Conservation (phyloP, 2,888 invertebrate species). For the Erebia palarica region DNA sequence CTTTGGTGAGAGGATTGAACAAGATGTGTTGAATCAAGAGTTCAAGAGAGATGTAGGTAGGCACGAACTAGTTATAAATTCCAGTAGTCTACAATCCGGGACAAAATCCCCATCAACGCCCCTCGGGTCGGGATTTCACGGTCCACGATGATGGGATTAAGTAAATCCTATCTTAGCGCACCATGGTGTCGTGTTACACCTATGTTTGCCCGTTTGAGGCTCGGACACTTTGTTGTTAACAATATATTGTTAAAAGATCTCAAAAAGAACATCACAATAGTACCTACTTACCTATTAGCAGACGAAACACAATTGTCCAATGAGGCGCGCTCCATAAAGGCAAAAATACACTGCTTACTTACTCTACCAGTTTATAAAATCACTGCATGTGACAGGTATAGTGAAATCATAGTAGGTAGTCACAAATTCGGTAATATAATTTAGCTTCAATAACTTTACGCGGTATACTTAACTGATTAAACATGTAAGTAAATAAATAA, state of each 20-base stretch:
- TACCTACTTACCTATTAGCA: neutral
- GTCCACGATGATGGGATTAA: conserved; percentile 43
- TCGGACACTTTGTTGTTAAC: conserved; percentile 29
- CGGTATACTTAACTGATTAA: too few relatives aligned
- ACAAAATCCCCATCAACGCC: conserved; percentile 27
- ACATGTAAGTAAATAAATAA: too few relatives aligned
- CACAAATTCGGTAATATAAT: too few relatives aligned
- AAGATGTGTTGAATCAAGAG: too few relatives aligned
- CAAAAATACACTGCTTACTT: too few relatives aligned
- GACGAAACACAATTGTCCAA: neutral
- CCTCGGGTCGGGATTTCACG: conserved; percentile 39
- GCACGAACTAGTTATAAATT: conserved; percentile 14
- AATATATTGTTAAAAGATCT: conserved; percentile 14
- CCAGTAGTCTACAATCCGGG: conserved; percentile 26
- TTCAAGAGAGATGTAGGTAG: neutral
- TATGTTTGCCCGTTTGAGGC: conserved; percentile 24
- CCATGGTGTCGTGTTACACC: conserved; percentile 35
- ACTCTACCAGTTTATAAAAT: too few relatives aligned
- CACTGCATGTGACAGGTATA: too few relatives aligned
- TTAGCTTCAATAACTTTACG: too few relatives aligned
- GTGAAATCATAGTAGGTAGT: too few relatives aligned
- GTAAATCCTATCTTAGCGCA: conserved; percentile 41
- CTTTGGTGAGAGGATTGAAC: too few relatives aligned
- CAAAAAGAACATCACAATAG: conserved; percentile 3
- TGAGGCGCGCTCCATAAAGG: neutral